Percentiles rank a stretch among this genome's conserved stretches.
phyloP scores from a whole-genome alignment of 2,113 vertebrate genomes.

The Pteropus alecto region DNA sequence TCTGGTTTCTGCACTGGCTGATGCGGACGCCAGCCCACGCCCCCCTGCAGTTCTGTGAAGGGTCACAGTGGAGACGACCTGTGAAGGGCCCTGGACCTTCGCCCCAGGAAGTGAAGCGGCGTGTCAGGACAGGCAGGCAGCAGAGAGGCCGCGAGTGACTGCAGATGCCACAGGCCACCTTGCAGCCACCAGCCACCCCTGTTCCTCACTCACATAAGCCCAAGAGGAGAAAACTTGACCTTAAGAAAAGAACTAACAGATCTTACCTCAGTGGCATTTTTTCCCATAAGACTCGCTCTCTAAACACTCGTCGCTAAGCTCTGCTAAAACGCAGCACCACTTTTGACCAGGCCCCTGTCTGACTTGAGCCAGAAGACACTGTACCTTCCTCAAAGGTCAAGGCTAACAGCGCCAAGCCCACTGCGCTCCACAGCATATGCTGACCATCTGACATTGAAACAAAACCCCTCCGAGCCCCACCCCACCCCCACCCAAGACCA shows the following conservation, averaged over 20 bases:
- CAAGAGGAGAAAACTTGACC: background rate
- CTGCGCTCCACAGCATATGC: background rate
- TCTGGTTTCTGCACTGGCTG: background rate
- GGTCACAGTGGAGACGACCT: background rate
- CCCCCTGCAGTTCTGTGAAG: fast-evolving
- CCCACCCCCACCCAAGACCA: background rate
- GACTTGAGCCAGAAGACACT: background rate
- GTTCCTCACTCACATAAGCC: background rate
- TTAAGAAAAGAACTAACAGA: too few species aligned
- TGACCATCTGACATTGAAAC: background rate
- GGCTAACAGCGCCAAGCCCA: background rate
- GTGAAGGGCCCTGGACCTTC: background rate
- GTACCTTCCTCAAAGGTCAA: background rate
- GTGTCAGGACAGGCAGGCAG: background rate
- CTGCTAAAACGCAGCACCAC: background rate
- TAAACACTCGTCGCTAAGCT: background rate
- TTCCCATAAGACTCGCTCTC: background rate
- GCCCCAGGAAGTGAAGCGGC: background rate
- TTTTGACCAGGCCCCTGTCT: fast-evolving
- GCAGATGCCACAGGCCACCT: background rate
- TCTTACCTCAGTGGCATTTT: background rate
- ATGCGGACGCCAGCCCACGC: too few species aligned
- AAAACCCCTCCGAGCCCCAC: background rate
- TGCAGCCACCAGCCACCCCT: background rate
- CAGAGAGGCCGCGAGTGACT: background rate